phyloP scores from a whole-genome alignment of 2,888 invertebrate genomes.

The Zaprionus obscuricornis region DNA sequence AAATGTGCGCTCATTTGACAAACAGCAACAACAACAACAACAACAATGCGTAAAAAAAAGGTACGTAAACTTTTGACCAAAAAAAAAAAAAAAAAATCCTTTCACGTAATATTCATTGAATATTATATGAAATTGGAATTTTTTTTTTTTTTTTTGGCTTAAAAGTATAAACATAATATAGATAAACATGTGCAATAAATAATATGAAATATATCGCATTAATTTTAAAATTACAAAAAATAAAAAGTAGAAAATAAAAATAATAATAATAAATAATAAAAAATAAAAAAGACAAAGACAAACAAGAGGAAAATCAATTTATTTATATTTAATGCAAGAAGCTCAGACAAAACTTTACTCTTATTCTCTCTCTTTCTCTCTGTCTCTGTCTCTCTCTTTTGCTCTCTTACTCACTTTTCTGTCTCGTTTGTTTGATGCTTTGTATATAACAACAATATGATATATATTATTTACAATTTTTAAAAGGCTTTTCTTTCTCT shows the following conservation, averaged over 20 bases:
- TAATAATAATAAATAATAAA: constrained; percentile 2
- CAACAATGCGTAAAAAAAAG: no score
- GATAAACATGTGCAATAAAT: constrained; percentile 11
- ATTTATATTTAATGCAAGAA: constrained; percentile 48
- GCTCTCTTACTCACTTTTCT: no score
- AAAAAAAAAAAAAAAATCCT: no score
- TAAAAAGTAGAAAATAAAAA: neutral
- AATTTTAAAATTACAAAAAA: constrained; percentile 18
- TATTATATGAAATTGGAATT: constrained; percentile 29
- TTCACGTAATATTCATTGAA: constrained; percentile 29
- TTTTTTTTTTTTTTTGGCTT: no score
- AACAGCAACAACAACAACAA: no score
- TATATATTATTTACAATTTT: constrained; percentile 60
- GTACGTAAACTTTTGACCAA: constrained; percentile 9
- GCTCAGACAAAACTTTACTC: constrained; percentile 25
- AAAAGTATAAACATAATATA: no score
- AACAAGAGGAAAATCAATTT: constrained; percentile 16
- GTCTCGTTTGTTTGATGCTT: no score
- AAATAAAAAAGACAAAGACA: constrained; percentile 17
- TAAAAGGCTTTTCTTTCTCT: constrained; percentile 46
- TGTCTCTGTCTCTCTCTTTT: no score
- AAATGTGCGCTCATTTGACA: constrained; percentile 41
- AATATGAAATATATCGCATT: constrained; percentile 21
- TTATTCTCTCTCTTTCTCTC: no score
- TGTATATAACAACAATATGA: constrained; percentile 50